Percentiles rank a stretch among this genome's conserved stretches.
Evolutionary conservation across 2,797 vertebrate species (phyloP).

Genomic region (Spinus pinus): DNA sequence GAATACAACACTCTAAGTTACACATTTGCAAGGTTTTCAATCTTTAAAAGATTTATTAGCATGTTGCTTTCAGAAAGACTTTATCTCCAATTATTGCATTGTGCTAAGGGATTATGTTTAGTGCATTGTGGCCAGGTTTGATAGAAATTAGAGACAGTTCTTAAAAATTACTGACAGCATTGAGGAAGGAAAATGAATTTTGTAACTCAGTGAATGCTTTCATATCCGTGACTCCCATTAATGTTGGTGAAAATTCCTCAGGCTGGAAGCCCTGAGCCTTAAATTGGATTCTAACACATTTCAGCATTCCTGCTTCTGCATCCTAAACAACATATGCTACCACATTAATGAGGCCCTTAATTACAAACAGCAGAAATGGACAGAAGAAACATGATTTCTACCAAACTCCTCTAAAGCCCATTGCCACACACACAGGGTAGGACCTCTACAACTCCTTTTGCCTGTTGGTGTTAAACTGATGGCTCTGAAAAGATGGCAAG

Average conservation of each 20-base stretch:
- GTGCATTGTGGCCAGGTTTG: neutral
- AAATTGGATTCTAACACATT: slow-evolving; percentile 1
- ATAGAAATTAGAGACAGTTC: neutral
- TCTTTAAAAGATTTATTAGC: neutral
- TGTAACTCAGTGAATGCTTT: neutral
- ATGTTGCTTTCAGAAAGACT: neutral
- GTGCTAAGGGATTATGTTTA: neutral
- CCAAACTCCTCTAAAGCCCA: neutral
- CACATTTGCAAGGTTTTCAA: neutral
- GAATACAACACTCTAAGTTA: neutral
- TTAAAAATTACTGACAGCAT: neutral
- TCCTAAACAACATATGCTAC: neutral
- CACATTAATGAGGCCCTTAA: neutral
- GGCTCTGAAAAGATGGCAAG: neutral
- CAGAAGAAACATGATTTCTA: neutral
- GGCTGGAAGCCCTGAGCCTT: neutral
- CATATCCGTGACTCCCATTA: neutral
- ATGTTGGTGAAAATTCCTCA: neutral
- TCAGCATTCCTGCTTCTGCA: neutral
- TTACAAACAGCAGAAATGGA: neutral
- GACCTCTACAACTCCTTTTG: neutral
- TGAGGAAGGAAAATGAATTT: neutral
- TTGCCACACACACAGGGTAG: neutral
- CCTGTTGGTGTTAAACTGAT: neutral
- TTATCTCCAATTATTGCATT: neutral